Base-by-base conservation (phyloP, 2,113 vertebrate species). In the Lucifuga dentata region DNA sequence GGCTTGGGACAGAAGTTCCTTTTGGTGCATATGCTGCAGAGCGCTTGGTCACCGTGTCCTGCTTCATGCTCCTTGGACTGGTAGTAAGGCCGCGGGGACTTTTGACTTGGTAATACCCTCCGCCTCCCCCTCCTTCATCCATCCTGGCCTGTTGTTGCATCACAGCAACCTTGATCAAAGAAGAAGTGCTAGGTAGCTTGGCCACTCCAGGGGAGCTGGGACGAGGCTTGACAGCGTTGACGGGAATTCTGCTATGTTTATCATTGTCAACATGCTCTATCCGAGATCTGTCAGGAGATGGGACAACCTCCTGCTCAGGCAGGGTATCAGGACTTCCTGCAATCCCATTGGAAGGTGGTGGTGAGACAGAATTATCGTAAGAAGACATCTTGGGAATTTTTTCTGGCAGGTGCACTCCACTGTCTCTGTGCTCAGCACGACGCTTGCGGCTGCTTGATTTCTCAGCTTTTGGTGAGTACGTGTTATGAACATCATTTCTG, bases 151-250 rank as follows among this genome's bases (percentile, higher is more conserved):
- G 93, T 76, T 96, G 96, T 87, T 96, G 96, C 80, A 96, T 92
- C 74, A 95, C 93, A 5, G 93, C 93, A 11, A 93, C 92, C 91
- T 96, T 98, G 40, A 95, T 84, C 88, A 96, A 91, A 0, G 94
- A 92, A 76, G 96, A 97, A 92, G 95, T 94, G 87, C 94, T 95
- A 1, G 95, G 94, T 45, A 93, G 89, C 88, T 95, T 96, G 86
- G 94, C 93, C 19, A 94, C 93, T 70, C 96, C 95, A 1, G 95
- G 98, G 57, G 95, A 96, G 92, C 95, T 98, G 76, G 98, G 96
- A 73, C 96, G 96, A 44, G 97, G 98, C 90, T 95, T 95, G 35
- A 99, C 97, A 26, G 98, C 95, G 0, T 99, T 97, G 44, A 99
- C 91, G 3, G 98, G 97, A 77, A 98, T 98, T 91, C 95, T 96